Conservation (phyloP, 2,113 vertebrate genomes). For the Zapus hudsonius region DNA sequence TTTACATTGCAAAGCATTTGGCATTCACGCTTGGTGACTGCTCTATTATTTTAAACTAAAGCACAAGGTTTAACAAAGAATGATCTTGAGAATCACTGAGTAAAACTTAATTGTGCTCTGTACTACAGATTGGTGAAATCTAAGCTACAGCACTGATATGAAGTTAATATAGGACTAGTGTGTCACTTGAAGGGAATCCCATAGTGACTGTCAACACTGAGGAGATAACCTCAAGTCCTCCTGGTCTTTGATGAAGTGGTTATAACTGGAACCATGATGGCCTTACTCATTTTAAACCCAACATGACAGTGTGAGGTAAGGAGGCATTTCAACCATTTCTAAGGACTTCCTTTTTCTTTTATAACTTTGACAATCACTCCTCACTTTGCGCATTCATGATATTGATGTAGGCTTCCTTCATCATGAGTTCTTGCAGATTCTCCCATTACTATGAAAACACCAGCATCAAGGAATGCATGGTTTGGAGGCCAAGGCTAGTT, state of each 20-base stretch:
- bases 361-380: background rate
- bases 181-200: background rate
- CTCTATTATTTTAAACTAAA: background rate
- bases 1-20: background rate
- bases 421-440: background rate
- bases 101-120: background rate
- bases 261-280: background rate
- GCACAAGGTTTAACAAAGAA: background rate
- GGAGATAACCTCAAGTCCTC: background rate
- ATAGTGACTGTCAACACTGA: background rate
- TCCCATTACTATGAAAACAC: background rate
- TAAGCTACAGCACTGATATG: background rate
- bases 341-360: background rate
- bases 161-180: too few species aligned
- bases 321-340: background rate
- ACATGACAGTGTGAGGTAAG: background rate
- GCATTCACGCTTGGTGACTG: background rate
- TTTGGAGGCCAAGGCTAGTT: constrained; percentile 31
- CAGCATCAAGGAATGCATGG: background rate
- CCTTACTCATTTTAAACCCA: background rate
- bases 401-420: background rate
- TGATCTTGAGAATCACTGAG: background rate
- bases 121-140: background rate
- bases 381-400: background rate
- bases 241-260: background rate